Base-by-base conservation (phyloP, 2,797 vertebrate species). In the Gorsachius magnificus region DNA sequence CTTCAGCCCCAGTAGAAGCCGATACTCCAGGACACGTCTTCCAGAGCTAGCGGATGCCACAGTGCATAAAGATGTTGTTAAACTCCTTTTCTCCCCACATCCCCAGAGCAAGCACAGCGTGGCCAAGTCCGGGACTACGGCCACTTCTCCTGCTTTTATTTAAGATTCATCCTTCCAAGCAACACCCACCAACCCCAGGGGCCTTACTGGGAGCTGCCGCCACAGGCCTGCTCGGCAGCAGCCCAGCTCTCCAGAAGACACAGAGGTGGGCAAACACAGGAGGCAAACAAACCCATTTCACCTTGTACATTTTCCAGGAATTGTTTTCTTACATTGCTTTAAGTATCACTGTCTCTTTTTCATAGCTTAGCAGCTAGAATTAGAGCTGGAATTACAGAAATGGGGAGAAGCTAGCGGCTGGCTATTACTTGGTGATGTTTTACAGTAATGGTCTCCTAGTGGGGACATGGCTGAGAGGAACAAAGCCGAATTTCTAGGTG, bases 171-270 rank as follows among this genome's bases (percentile, higher is more conserved):
- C 38, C 54, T 45, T 22, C 58, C n/a, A 19, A 50, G 71, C 28
- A 15, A 45, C 25, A 36, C n/a, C 10, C 8, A 5, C 33, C 5
- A 1, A 20, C 13, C 0, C 0, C 28, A 13, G 61, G 15, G 8
- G 8, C 78, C n/a, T 9, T 18, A 2, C 0, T 1, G 12, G 29
- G 36, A 64, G 26, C 0, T 45, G 64, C 61, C 31, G 51, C 25
- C 25, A 11, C 25, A 17, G 0, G 14, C 19, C 80, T 26, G 60
- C 25, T 68, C 24, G 53, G 0, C 1, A 54, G 46, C 41, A 85
- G 80, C 53, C 41, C 10, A 0, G 0, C 4, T 13, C 61, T 18
- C 33, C 31, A 1, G 14, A 7, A 5, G 1, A 14, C 0, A 3
- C 4, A 10, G 13, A 56, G 36, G 35, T 12, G 68, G 24, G 31